Conservation (phyloP, 2,888 invertebrate species). For the Lacanobia wlatinum region DNA sequence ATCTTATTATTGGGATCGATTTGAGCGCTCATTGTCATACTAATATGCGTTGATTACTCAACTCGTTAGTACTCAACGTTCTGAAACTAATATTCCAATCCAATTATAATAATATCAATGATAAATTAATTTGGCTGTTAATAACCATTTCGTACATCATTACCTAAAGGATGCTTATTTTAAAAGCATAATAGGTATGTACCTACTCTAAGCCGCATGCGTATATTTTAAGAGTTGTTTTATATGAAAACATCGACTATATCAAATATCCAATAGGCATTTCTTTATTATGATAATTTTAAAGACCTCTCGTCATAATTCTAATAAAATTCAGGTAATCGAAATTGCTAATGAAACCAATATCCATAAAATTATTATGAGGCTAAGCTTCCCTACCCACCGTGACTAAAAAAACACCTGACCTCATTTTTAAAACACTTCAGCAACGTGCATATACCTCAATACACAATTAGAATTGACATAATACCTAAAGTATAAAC, state of each 20-base stretch:
- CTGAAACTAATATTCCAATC: not conserved
- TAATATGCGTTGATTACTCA: no score
- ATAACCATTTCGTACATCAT: conserved; percentile 5
- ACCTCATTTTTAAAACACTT: conserved; percentile 28
- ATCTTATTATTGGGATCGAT: not conserved
- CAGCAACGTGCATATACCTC: not conserved
- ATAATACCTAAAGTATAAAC: not conserved
- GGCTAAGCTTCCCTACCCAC: conserved; percentile 11
- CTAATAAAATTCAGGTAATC: conserved; percentile 11
- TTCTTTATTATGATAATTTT: not conserved
- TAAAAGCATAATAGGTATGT: not conserved
- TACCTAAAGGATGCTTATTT: not conserved
- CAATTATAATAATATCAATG: not conserved
- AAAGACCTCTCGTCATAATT: conserved; percentile 2
- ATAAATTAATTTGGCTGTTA: not conserved
- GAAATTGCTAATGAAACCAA: conserved; percentile 34
- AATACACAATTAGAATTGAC: conserved; percentile 17
- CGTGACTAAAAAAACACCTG: conserved; percentile 22
- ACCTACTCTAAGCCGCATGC: not conserved
- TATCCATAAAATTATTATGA: conserved; percentile 39
- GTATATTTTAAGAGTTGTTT: not conserved
- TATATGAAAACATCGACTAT: not conserved
- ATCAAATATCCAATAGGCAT: not conserved
- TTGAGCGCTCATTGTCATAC: not conserved
- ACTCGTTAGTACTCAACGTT: no score